Evolutionary conservation across 2,797 vertebrate genomes (phyloP), one percentile per base, ranked within the genome.

Genomic region (Pogoniulus pusillus): DNA sequence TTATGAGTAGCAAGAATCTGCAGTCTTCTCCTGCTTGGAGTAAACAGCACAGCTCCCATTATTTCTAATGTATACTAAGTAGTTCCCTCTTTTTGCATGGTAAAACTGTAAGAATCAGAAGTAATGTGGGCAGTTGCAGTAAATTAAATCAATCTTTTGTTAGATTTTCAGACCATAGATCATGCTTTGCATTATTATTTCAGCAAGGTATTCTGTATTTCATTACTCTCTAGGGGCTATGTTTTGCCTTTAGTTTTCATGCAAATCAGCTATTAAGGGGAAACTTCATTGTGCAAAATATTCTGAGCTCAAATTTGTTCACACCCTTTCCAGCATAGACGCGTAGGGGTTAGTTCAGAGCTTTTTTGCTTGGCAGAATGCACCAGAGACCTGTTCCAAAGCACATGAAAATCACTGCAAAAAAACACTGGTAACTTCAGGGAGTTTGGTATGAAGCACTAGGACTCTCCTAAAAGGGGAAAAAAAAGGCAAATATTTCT

Each of bases 401-500:
- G 58, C 18, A 55, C 37, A 54, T 0, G 4, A 49, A 94, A 94
- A 49, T 73, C 45, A 32, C 55, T 57, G 63, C 39, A 62, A 10
- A 83, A 74, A 68, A 77, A 47, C 3, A 8, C 85, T 12, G 39
- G 19, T 29, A 34, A 77, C 75, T 85, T 92, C n/a, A 90, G 26
- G 37, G 78, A 75, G 35, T 76, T 93, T 87, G 43, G 79, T 57
- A 65, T 78, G 74, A 93, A 90, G 74, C 65, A n/a, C 62, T 65
- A 70, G 35, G 76, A 80, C 65, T 83, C 94, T 92, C 74, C 91
- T 90, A 86, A 82, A 90, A 88, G 77, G 71, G 89, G 90, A 74
- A 83, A 91, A 91, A 82, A 43, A 85, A 4, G 20, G 34, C 71
- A 94, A 93, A 82, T 65, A 77, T 94, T 93, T 94, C 82, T 89